A percentile compares a stretch with the other conserved stretches of the same genome.
phyloP scores from a whole-genome alignment of 2,797 vertebrate genomes.

The Coranthus polyacanthus region DNA sequence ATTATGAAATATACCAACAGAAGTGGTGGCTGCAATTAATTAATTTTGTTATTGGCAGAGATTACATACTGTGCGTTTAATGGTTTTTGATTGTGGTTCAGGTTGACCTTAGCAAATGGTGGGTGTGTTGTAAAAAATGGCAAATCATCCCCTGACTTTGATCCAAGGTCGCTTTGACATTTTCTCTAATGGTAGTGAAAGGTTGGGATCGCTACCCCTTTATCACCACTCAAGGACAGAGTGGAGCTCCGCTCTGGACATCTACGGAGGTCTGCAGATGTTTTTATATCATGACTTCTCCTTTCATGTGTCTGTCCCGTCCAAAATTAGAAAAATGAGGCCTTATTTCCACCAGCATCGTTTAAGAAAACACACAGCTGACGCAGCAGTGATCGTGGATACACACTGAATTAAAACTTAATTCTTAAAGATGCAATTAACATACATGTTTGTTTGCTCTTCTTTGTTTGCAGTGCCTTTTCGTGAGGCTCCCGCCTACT shows the following conservation, averaged over 20 bases:
- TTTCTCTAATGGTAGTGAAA: background rate
- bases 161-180: slow-evolving; percentile 10
- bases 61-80: background rate
- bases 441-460: background rate
- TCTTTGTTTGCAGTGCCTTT: slow-evolving; percentile 90
- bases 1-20: too few relatives aligned
- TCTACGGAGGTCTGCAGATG: background rate
- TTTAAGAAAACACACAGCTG: too few relatives aligned
- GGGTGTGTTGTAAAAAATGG: background rate
- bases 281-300: too few relatives aligned
- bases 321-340: too few relatives aligned
- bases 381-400: too few relatives aligned
- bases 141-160: background rate
- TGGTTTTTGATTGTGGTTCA: background rate
- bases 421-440: background rate
- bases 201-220: background rate
- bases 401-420: too few relatives aligned
- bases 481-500: slow-evolving; percentile 93
- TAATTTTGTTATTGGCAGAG: too few relatives aligned
- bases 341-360: too few relatives aligned
- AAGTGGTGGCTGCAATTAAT: background rate
- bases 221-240: background rate
- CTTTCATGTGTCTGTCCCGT: too few relatives aligned
- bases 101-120: background rate
- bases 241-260: background rate